Percentiles rank a stretch among this genome's conserved stretches.
phyloP scores from a whole-genome alignment of 2,797 vertebrate genomes.

The Moxostoma hubbsi region DNA sequence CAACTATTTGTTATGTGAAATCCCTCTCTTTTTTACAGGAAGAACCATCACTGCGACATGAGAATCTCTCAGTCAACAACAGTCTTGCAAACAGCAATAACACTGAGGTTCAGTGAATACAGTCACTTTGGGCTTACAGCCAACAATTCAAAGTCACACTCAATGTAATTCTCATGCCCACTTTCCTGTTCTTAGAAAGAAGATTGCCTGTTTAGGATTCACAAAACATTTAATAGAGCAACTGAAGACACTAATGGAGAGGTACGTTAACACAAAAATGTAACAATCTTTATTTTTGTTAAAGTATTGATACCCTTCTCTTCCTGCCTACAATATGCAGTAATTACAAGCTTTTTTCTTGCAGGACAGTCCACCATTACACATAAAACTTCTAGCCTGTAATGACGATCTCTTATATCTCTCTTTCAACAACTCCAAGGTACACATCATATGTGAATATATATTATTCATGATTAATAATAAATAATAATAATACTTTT shows the following conservation, averaged over 20 bases:
- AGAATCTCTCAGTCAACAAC: background rate
- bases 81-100: background rate
- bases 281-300: background rate
- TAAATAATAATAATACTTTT: background rate
- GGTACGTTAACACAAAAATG: slow-evolving; percentile 2
- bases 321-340: background rate
- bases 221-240: slow-evolving; percentile 5
- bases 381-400: slow-evolving; percentile 43
- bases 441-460: background rate
- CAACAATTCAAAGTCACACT: background rate
- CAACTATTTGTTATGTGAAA: background rate
- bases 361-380: slow-evolving; percentile 36
- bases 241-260: slow-evolving; percentile 1
- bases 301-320: background rate
- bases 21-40: slow-evolving; percentile 6
- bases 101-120: background rate
- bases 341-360: slow-evolving; percentile 8
- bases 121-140: background rate
- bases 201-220: background rate
- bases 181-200: background rate
- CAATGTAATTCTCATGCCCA: background rate
- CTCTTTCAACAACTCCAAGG: slow-evolving; percentile 15
- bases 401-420: slow-evolving; percentile 38
- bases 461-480: no score
- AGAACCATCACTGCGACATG: background rate